Conservation (phyloP, 2,888 invertebrate species). For the Suillia variegata region DNA sequence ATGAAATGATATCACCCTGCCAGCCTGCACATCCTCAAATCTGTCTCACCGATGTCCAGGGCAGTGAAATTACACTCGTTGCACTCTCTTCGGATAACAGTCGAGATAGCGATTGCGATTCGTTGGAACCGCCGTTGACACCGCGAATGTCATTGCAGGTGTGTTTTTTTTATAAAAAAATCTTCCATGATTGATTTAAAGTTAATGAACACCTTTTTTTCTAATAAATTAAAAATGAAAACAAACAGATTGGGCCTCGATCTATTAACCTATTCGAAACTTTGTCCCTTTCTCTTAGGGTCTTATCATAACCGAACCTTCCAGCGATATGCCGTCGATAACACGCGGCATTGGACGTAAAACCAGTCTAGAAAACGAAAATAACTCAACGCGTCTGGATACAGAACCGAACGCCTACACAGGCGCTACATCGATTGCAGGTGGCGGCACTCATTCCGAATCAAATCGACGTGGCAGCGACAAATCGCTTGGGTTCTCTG, state of each 20-base stretch:
- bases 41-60: slow-evolving; percentile 88
- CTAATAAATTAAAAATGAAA: too few relatives aligned
- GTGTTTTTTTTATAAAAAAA: slow-evolving; percentile 9
- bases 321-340: slow-evolving; percentile 78
- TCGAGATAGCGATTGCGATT: slow-evolving; percentile 71
- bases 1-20: slow-evolving; percentile 37
- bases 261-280: not conserved
- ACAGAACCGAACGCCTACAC: slow-evolving; percentile 7
- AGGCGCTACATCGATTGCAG: slow-evolving; percentile 5
- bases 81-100: slow-evolving; percentile 77
- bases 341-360: slow-evolving; percentile 78
- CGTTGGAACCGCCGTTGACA: slow-evolving; percentile 67
- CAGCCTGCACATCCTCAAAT: slow-evolving; percentile 77
- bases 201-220: too few relatives aligned
- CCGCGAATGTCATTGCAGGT: slow-evolving; percentile 58
- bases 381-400: slow-evolving; percentile 27
- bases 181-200: too few relatives aligned
- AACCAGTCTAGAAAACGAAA: slow-evolving; percentile 69
- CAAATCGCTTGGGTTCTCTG: slow-evolving; percentile 73
- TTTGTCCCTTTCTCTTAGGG: slow-evolving; percentile 31
- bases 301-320: slow-evolving; percentile 48
- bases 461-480: slow-evolving; percentile 72
- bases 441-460: slow-evolving; percentile 23
- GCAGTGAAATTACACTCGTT: slow-evolving; percentile 80
- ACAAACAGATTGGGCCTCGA: too few relatives aligned